Percentiles rank a stretch among this genome's conserved stretches.
These are phyloP conservation scores for Vidua macroura DNA, from an alignment of 2,113 vertebrate genomes.

Conservation along the genomic window DNA sequence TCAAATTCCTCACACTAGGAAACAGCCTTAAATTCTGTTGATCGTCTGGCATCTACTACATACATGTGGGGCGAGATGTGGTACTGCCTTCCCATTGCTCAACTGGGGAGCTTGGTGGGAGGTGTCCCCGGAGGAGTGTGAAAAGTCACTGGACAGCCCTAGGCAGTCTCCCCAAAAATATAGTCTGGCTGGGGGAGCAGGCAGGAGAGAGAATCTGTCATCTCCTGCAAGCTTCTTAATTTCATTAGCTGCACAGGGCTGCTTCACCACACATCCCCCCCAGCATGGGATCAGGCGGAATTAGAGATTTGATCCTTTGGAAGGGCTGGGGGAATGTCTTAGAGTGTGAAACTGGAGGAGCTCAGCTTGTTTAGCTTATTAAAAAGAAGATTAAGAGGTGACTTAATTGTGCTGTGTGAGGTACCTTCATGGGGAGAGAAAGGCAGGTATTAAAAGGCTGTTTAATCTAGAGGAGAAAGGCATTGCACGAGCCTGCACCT, in stretches of 20 bases:
- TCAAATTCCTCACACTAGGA: neutral
- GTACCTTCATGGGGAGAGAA: constrained; percentile 9
- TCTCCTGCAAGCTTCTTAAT: neutral
- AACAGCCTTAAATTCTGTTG: neutral
- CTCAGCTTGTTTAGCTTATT: constrained; percentile 55
- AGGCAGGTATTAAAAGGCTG: constrained; percentile 27
- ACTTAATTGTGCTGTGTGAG: constrained; percentile 48
- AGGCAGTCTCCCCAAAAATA: neutral
- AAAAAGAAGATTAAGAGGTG: constrained; percentile 52
- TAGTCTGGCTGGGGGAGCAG: neutral
- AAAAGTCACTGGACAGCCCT: fast-evolving
- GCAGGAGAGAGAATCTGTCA: neutral
- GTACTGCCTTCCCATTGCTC: neutral
- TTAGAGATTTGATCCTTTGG: constrained; percentile 30
- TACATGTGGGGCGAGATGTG: neutral
- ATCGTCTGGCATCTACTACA: neutral
- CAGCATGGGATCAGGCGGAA: neutral
- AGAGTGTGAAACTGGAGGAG: neutral
- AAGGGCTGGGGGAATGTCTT: constrained; percentile 7
- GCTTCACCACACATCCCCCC: neutral
- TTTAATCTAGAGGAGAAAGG: constrained; percentile 51
- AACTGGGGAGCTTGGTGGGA: neutral
- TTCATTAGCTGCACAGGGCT: neutral
- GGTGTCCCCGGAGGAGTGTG: fast-evolving
- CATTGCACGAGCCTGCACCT: fast-evolving